Conservation (phyloP, 2,888 invertebrate species). For the Steinernema carpocapsae region DNA sequence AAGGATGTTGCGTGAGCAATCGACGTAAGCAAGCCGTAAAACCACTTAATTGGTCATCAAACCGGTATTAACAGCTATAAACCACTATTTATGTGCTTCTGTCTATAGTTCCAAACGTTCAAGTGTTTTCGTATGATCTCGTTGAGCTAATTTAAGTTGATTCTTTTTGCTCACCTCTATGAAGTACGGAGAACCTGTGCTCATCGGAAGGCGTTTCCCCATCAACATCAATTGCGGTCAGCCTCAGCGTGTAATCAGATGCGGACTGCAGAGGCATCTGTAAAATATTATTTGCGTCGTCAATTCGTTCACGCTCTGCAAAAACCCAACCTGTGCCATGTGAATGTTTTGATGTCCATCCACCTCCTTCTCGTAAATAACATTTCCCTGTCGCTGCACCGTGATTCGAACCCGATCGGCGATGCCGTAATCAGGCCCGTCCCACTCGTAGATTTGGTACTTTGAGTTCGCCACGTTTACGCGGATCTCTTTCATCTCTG, state of each 20-base stretch:
- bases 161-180: conserved; percentile 56
- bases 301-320: background rate
- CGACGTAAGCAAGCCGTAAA: too few species aligned
- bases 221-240: conserved; percentile 58
- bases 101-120: too few species aligned
- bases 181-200: conserved; percentile 51
- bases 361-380: conserved; percentile 47
- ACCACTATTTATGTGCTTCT: too few species aligned
- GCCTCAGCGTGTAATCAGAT: conserved; percentile 52
- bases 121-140: too few species aligned
- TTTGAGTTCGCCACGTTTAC: conserved; percentile 65
- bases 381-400: conserved; percentile 40
- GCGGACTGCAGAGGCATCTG: conserved; percentile 50
- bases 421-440: conserved; percentile 60
- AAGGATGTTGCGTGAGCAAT: too few species aligned
- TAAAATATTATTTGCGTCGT: background rate
- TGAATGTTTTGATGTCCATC: conserved; percentile 54
- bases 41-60: too few species aligned
- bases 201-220: conserved; percentile 64
- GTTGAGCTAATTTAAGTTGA: too few species aligned
- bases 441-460: conserved; percentile 68
- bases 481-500: conserved; percentile 52
- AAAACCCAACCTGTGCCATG: conserved; percentile 50
- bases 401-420: conserved; percentile 56
- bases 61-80: too few species aligned